Percentiles rank a stretch among this genome's conserved stretches.
These are phyloP conservation scores for Muscidifurax raptorellus DNA, from an alignment of 1,140 invertebrate species.

Conservation along the genomic window DNA sequence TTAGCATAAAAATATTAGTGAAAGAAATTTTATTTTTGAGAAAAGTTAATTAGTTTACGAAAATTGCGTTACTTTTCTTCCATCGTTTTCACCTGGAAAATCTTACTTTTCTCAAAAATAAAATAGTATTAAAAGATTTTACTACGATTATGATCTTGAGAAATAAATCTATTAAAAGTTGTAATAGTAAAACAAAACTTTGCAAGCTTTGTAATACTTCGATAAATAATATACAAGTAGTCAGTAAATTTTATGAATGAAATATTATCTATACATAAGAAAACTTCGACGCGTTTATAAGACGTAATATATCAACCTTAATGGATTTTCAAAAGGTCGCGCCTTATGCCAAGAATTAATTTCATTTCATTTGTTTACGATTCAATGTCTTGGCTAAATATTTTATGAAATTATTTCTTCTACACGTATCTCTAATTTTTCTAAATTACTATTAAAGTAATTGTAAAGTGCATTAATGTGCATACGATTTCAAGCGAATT, in stretches of 20 bases:
- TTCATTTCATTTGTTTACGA: too few species aligned
- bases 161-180: neutral
- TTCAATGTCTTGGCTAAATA: neutral
- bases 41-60: neutral
- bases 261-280: neutral
- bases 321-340: neutral
- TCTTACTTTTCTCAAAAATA: conserved; percentile 27
- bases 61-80: neutral
- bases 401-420: neutral
- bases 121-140: conserved; percentile 1
- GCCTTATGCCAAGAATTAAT: neutral
- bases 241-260: conserved; percentile 33
- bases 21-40: conserved; percentile 28
- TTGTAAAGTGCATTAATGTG: conserved; percentile 5
- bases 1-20: conserved; percentile 18
- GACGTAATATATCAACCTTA: neutral
- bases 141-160: neutral
- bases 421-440: neutral
- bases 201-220: conserved; percentile 20
- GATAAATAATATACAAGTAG: conserved; percentile 24
- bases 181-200: neutral
- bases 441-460: neutral
- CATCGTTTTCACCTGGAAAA: neutral
- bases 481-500: neutral
- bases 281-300: neutral